phyloP scores from a whole-genome alignment of 2,113 vertebrate species.

The Platichthys flesus region DNA sequence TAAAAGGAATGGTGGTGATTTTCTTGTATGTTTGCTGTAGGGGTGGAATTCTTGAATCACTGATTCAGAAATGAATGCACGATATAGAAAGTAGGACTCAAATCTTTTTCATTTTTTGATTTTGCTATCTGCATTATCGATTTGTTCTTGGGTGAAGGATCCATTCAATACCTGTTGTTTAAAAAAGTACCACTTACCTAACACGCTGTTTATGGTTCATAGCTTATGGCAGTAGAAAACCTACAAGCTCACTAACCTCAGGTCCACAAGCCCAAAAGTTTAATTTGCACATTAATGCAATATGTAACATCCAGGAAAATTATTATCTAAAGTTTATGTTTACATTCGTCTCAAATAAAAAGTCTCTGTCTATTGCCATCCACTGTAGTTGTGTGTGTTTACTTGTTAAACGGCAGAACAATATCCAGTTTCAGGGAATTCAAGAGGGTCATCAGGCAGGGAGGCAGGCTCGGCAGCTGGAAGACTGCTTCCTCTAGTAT shows the following conservation, averaged over 20 bases:
- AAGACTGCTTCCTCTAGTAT: constrained; percentile 57
- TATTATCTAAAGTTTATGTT: not conserved
- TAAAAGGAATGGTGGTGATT: too few species aligned
- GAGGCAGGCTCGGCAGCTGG: constrained; percentile 40
- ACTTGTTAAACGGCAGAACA: constrained; percentile 14
- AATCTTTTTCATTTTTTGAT: too few species aligned
- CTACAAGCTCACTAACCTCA: not conserved
- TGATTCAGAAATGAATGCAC: too few species aligned
- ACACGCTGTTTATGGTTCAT: not conserved
- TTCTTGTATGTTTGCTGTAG: too few species aligned
- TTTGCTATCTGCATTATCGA: too few species aligned
- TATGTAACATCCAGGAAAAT: not conserved
- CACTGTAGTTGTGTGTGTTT: not conserved
- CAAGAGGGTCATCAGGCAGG: constrained; percentile 21
- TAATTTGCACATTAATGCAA: not conserved
- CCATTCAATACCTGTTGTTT: too few species aligned
- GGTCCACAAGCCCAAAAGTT: not conserved
- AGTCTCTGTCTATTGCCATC: too few species aligned
- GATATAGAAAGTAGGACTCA: too few species aligned
- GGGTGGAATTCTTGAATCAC: too few species aligned
- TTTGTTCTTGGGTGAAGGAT: too few species aligned
- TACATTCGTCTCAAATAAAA: too few species aligned
- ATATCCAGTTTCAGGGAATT: constrained; percentile 49
- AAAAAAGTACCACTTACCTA: not conserved
- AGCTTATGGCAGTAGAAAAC: not conserved